Percentiles rank a stretch among this genome's conserved stretches.
These are phyloP conservation scores for Brachionus paranguensis DNA, from an alignment of 1,140 invertebrate species.

Conservation along the genomic window DNA sequence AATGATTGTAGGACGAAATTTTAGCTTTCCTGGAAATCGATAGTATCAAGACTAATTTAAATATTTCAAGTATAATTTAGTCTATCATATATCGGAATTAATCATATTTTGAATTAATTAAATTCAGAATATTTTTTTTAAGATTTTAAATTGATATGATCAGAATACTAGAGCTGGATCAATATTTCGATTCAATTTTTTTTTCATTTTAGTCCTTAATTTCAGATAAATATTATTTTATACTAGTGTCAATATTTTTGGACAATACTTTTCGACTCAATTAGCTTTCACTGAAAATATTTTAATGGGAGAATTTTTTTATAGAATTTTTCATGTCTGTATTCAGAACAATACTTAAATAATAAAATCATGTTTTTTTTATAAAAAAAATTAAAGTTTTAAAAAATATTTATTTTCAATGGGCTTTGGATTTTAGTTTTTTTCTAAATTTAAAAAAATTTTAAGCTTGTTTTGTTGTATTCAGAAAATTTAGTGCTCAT, in stretches of 20 bases:
- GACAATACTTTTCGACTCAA: background rate
- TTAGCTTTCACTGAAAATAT: background rate
- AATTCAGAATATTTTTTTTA: background rate
- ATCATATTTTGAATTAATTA: background rate
- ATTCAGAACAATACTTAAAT: background rate
- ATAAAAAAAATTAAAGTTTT: no score
- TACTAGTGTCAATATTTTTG: background rate
- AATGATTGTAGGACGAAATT: background rate
- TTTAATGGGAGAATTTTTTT: background rate
- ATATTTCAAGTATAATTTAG: conserved; percentile 2
- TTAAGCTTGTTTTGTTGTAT: no score
- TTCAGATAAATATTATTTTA: background rate
- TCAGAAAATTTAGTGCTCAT: no score
- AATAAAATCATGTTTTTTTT: no score
- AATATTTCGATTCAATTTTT: background rate
- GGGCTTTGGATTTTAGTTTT: no score
- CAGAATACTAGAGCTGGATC: background rate
- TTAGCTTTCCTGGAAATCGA: background rate
- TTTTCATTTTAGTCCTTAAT: background rate
- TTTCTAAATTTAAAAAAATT: no score
- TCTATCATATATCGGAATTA: background rate
- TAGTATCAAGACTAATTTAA: background rate
- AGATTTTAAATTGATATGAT: background rate
- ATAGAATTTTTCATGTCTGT: background rate
- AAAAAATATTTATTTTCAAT: no score